Base-by-base conservation (phyloP, 2,113 vertebrate genomes). In the Colinus virginianus region DNA sequence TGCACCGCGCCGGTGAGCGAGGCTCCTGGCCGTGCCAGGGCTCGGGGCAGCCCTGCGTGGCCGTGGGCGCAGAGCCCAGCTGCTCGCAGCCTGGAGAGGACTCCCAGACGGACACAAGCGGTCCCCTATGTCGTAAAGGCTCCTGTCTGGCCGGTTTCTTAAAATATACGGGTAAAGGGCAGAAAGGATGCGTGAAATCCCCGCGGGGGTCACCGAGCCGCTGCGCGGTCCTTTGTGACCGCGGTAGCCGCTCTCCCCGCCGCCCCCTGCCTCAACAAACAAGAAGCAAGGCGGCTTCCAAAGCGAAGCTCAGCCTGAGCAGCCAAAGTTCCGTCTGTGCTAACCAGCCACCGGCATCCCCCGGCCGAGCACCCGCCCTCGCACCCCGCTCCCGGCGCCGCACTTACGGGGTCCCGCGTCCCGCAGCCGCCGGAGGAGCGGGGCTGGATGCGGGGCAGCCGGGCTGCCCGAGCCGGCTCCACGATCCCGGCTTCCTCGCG, bases 351-450 rank as follows among this genome's bases (percentile, higher is more conserved):
- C 36, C 2, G 0, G 25, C 0, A 67, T 46, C 70, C 55, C 62
- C 68, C 84, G 55, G 68, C 69, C 71, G 51, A 66, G 1, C 19
- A 13, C 49, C 56, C 3, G 63, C 86, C 79, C 76, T 3, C 3
- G 20, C 3, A 3, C 78, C 68, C 40, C 18, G 10, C 71, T 40
- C 53, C 94, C 28, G 6, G 21, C 32, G 46, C 42, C 77, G 46
- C 97, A 97, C 97, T 97, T 92, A 98, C 98, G 36, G 91, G 88
- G 32, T n/a, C 88, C 78, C 93, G 3, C 6, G 5, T 43, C 25
- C 46, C 18, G 16, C 56, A 2, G 46, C 76, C 18, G 11, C n/a
- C 81, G 75, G 40, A 68, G 72, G 45, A n/a, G 5, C 2, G 23
- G 14, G 28, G 63, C 85, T 93, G 85, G 71, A 62, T 26, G 15